Evolutionary conservation across 2,113 vertebrate genomes (phyloP).

Genomic region (Heloderma charlesbogerti): DNA sequence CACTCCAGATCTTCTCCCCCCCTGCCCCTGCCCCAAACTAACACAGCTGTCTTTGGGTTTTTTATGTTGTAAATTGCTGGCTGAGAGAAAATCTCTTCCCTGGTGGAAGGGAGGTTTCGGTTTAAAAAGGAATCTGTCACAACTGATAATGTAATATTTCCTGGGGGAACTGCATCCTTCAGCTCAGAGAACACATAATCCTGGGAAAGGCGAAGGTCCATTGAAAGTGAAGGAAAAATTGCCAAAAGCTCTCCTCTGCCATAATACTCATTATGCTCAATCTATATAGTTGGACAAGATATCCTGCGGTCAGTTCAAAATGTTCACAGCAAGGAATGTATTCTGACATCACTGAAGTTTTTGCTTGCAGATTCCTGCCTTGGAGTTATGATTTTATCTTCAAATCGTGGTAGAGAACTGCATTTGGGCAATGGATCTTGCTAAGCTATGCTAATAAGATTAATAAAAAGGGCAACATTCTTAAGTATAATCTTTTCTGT

Average conservation of each 20-base stretch:
- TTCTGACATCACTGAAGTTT: neutral
- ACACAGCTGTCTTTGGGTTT: too few species aligned
- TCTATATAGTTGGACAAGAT: slow-evolving; percentile 1
- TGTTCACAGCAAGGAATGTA: slow-evolving; percentile 34
- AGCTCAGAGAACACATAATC: neutral
- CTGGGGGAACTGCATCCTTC: slow-evolving; percentile 28
- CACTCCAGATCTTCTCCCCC: too few species aligned
- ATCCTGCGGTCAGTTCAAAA: neutral
- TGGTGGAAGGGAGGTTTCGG: neutral
- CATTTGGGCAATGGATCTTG: neutral
- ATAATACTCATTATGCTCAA: slow-evolving; percentile 12
- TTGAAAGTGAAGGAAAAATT: slow-evolving; percentile 7
- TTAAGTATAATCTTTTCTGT: slow-evolving; percentile 14
- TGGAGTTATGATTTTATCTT: slow-evolving; percentile 34
- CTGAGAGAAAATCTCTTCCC: slow-evolving; percentile 33
- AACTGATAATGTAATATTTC: slow-evolving; percentile 32
- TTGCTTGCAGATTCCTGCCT: slow-evolving; percentile 13
- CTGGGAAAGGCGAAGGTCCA: slow-evolving; percentile 32
- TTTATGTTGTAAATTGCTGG: slow-evolving; percentile 14
- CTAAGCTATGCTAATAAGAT: slow-evolving; percentile 11
- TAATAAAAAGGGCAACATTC: neutral
- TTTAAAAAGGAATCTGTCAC: slow-evolving; percentile 30
- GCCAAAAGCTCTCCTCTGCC: slow-evolving; percentile 18
- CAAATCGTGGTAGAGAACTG: neutral
- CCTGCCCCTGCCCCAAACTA: too few species aligned